These are phyloP conservation scores for Zosterops hypoxanthus DNA, from an alignment of 2,113 vertebrate genomes.

Conservation along the genomic window DNA sequence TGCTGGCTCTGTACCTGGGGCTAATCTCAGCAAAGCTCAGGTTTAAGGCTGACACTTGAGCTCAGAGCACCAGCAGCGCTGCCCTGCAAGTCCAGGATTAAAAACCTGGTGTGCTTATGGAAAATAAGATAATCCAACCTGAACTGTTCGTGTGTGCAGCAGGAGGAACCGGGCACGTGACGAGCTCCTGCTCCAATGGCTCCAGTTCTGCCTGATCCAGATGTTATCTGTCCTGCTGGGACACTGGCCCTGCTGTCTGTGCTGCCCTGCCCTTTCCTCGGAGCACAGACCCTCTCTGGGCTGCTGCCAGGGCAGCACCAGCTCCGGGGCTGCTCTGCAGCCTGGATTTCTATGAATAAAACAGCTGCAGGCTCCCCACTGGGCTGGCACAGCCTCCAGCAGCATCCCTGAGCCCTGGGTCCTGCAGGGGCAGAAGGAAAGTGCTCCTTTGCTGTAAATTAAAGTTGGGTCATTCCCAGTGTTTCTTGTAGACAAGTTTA, in stretches of 20 bases:
- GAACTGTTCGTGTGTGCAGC: background rate
- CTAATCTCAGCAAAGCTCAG: background rate
- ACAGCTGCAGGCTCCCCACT: background rate
- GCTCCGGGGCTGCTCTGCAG: background rate
- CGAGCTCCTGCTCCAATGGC: background rate
- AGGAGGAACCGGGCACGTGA: background rate
- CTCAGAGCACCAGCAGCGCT: background rate
- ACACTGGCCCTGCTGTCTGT: background rate
- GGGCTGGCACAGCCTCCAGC: background rate
- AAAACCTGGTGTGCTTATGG: background rate
- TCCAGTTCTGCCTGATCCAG: background rate
- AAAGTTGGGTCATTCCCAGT: accelerated
- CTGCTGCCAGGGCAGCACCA: background rate
- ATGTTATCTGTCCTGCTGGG: background rate
- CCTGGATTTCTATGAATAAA: background rate
- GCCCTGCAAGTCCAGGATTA: background rate
- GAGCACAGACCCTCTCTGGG: background rate
- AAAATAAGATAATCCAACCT: background rate
- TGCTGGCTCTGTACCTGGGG: background rate
- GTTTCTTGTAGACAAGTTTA: accelerated
- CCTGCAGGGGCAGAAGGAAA: background rate
- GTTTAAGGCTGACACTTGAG: background rate
- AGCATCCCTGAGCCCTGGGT: background rate
- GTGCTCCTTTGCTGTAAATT: accelerated
- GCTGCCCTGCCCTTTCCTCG: background rate